phyloP scores from a whole-genome alignment of 2,888 invertebrate genomes.

The Ceramica pisi region DNA sequence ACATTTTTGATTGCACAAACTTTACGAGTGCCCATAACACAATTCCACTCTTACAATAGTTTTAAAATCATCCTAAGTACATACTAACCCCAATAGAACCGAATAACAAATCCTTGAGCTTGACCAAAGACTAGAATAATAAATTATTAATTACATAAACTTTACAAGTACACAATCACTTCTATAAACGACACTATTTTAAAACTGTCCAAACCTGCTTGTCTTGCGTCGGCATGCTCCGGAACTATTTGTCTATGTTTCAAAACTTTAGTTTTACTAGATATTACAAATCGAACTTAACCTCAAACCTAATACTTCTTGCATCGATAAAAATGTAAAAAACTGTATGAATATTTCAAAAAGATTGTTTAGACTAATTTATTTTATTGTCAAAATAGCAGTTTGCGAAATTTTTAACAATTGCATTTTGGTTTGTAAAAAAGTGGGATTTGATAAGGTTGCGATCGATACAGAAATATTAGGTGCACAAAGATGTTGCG shows the following conservation, averaged over 20 bases:
- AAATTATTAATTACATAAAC: slow-evolving; percentile 75
- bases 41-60: slow-evolving; percentile 48
- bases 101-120: slow-evolving; percentile 82
- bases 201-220: slow-evolving; percentile 46
- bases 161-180: slow-evolving; percentile 66
- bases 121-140: slow-evolving; percentile 88
- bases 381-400: slow-evolving; percentile 63
- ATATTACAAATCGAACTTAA: slow-evolving; percentile 36
- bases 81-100: slow-evolving; percentile 69
- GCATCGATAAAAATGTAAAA: slow-evolving; percentile 51
- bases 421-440: slow-evolving; percentile 25
- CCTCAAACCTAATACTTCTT: slow-evolving; percentile 57
- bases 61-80: slow-evolving; percentile 68
- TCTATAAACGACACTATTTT: slow-evolving; percentile 53
- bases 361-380: slow-evolving; percentile 33
- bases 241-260: slow-evolving; percentile 27
- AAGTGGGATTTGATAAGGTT: slow-evolving; percentile 4
- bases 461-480: slow-evolving; percentile 60
- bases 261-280: slow-evolving; percentile 34
- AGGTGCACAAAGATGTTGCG: slow-evolving; percentile 40
- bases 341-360: slow-evolving; percentile 39
- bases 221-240: slow-evolving; percentile 35
- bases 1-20: slow-evolving; percentile 58
- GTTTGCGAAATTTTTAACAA: slow-evolving; percentile 37
- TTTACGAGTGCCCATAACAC: slow-evolving; percentile 40